These are phyloP conservation scores for Rhizoglyphus robini DNA, from an alignment of 1,140 invertebrate species.

Conservation along the genomic window DNA sequence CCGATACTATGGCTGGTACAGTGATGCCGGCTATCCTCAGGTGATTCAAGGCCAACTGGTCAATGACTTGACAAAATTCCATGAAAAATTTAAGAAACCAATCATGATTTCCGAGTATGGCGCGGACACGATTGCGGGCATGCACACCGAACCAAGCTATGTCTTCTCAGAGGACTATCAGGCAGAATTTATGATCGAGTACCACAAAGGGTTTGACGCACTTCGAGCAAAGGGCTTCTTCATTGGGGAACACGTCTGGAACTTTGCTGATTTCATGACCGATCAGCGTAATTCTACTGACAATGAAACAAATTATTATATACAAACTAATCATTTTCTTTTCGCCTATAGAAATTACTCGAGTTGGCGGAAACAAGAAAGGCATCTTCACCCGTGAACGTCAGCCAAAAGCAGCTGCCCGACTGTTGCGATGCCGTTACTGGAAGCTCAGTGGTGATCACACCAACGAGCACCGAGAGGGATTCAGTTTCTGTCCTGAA, in stretches of 20 bases:
- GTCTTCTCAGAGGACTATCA: constrained; percentile 94
- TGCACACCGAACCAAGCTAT: constrained; percentile 62
- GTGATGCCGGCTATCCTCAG: constrained; percentile 59
- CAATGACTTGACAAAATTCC: constrained; percentile 66
- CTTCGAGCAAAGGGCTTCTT: constrained; percentile 61
- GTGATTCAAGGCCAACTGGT: constrained; percentile 55
- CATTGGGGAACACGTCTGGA: constrained; percentile 95
- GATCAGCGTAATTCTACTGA: no score
- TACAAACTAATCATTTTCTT: no score
- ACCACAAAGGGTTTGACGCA: constrained; percentile 78
- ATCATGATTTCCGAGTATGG: constrained; percentile 90
- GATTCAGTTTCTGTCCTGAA: no score
- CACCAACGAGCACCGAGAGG: no score
- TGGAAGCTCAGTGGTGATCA: no score
- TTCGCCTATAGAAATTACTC: no score
- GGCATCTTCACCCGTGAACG: constrained; percentile 72
- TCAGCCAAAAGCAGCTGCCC: constrained; percentile 70
- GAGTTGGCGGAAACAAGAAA: constrained; percentile 68
- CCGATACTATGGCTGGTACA: no score
- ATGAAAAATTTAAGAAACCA: constrained; percentile 57
- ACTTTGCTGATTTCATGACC: constrained; percentile 64
- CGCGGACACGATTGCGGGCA: constrained; percentile 80
- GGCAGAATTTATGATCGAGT: constrained; percentile 58
- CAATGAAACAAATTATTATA: no score
- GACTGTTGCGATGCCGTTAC: constrained; percentile 56